Percentiles rank a stretch among this genome's conserved stretches.
Evolutionary conservation across 2,113 vertebrate genomes (phyloP).

Genomic region (Atractosteus spatula): DNA sequence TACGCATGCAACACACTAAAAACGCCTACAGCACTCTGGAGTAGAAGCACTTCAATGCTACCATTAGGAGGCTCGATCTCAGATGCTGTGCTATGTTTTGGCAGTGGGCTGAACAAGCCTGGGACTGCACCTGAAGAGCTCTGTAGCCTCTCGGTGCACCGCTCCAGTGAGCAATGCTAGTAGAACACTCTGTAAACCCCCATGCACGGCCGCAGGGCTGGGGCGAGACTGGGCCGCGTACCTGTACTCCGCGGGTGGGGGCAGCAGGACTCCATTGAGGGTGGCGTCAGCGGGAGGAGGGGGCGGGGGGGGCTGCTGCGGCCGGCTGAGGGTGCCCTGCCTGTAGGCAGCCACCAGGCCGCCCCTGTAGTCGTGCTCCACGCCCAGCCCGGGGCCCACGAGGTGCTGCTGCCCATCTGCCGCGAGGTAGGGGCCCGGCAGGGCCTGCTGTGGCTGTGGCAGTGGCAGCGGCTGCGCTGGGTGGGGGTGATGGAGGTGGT

Average conservation of each 20-base stretch:
- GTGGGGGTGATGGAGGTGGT: slow-evolving; percentile 66
- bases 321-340: slow-evolving; percentile 81
- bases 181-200: too few species aligned
- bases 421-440: slow-evolving; percentile 56
- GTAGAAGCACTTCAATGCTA: too few species aligned
- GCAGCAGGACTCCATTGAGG: slow-evolving; percentile 70
- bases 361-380: slow-evolving; percentile 81
- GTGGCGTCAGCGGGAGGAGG: slow-evolving; percentile 76
- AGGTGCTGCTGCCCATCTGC: slow-evolving; percentile 53
- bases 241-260: slow-evolving; percentile 82
- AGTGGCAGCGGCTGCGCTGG: slow-evolving; percentile 60
- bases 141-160: too few species aligned
- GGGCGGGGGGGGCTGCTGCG: slow-evolving; percentile 86
- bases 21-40: too few species aligned
- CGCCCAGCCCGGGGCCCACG: slow-evolving; percentile 50
- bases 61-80: too few species aligned
- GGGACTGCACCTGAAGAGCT: too few species aligned
- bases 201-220: too few species aligned
- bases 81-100: too few species aligned
- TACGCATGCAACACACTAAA: too few species aligned
- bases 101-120: too few species aligned
- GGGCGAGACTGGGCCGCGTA: slow-evolving; percentile 44
- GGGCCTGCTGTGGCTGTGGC: slow-evolving; percentile 38
- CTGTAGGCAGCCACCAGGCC: slow-evolving; percentile 63
- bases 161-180: too few species aligned